These are phyloP conservation scores for Zootoca vivipara DNA, from an alignment of 2,113 vertebrate species.

Conservation along the genomic window DNA sequence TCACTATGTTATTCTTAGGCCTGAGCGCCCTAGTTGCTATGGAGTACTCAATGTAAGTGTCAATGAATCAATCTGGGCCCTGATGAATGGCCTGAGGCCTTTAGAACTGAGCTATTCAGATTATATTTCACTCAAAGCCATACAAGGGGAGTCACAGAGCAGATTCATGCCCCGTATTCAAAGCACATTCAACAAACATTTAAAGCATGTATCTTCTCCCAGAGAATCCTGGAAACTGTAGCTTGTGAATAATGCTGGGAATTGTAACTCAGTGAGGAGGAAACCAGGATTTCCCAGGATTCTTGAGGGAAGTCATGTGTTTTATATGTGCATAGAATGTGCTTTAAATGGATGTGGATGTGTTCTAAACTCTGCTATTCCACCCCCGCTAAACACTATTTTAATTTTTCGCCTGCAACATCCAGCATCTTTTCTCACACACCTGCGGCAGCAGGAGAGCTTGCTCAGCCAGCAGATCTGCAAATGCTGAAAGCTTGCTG, in stretches of 20 bases:
- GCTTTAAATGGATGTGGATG: too few species aligned
- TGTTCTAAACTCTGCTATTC: constrained; percentile 17
- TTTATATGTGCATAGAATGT: too few species aligned
- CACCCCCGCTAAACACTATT: background rate
- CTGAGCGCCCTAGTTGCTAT: too few species aligned
- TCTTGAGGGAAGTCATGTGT: too few species aligned
- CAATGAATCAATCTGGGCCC: background rate
- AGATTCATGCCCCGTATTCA: too few species aligned
- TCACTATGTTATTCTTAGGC: too few species aligned
- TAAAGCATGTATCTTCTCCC: too few species aligned
- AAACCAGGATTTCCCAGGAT: too few species aligned
- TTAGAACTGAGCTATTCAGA: background rate
- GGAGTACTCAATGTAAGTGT: background rate
- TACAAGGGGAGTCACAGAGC: constrained; percentile 16
- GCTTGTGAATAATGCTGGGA: too few species aligned
- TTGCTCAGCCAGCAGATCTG: background rate
- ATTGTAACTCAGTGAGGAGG: too few species aligned
- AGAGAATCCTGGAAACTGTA: too few species aligned
- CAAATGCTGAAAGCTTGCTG: background rate
- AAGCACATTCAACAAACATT: too few species aligned
- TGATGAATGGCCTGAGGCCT: background rate
- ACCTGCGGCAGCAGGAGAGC: fast-evolving
- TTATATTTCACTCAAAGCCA: constrained; percentile 32
- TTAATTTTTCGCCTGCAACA: background rate
- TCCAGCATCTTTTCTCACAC: fast-evolving